Percentiles rank a stretch among this genome's conserved stretches.
Evolutionary conservation across 1,140 invertebrate species (phyloP).

Genomic region (Tenebrio molitor): DNA sequence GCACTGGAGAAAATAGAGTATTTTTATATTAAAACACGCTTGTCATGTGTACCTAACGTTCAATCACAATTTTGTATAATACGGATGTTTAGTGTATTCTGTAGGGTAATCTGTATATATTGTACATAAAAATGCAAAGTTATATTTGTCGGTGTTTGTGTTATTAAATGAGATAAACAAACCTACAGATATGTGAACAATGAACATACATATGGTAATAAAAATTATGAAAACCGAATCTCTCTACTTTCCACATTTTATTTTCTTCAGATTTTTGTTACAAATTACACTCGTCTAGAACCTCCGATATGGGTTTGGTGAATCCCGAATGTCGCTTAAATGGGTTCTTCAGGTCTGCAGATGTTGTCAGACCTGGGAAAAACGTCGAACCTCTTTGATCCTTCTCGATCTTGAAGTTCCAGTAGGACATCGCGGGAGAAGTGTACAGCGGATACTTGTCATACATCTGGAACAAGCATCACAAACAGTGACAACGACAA

Average conservation of each 20-base stretch:
- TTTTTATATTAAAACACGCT: conserved; percentile 56
- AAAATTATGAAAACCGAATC: neutral
- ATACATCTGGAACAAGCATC: conserved; percentile 49
- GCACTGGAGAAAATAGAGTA: conserved; percentile 59
- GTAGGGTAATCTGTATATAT: conserved; percentile 48
- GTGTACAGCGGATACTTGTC: conserved; percentile 53
- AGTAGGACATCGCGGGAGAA: conserved; percentile 44
- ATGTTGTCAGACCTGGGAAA: conserved; percentile 38
- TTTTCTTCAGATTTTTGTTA: neutral
- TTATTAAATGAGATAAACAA: conserved; percentile 29
- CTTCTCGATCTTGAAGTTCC: conserved; percentile 43
- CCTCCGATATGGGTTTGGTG: conserved; percentile 49
- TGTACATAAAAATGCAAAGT: conserved; percentile 47
- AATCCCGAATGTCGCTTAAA: conserved; percentile 51
- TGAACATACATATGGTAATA: conserved; percentile 24
- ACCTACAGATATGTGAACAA: conserved; percentile 17
- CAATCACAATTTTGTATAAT: conserved; percentile 54
- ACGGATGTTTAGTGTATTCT: conserved; percentile 47
- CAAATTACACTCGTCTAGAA: conserved; percentile 39
- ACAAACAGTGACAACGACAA: neutral
- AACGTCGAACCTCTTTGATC: conserved; percentile 28
- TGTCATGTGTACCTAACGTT: conserved; percentile 53
- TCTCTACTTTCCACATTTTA: neutral
- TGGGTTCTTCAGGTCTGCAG: conserved; percentile 49
- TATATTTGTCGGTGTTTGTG: conserved; percentile 42